phyloP scores from a whole-genome alignment of 2,797 vertebrate genomes.

The Petrocephalus sullivani region DNA sequence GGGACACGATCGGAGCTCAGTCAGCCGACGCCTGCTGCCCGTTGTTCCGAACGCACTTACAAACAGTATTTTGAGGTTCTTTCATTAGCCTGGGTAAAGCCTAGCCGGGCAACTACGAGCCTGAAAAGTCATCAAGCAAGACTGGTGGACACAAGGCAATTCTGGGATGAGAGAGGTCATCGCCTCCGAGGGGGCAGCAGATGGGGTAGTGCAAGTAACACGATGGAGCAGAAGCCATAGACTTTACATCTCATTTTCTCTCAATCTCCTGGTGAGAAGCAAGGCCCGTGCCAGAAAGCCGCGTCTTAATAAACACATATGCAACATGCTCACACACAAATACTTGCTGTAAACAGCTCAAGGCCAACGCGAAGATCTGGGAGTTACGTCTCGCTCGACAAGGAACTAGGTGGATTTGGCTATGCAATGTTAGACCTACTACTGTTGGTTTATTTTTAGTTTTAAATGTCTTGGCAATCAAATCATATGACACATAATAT shows the following conservation, averaged over 20 bases:
- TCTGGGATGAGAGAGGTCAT: not conserved
- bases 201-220: not conserved
- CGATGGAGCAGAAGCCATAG: not conserved
- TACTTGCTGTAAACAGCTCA: not conserved
- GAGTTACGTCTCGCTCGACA: not conserved
- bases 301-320: not conserved
- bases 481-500: not conserved
- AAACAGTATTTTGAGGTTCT: not conserved
- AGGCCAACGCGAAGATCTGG: not conserved
- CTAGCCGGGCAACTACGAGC: not conserved
- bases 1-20: not conserved
- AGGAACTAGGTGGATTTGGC: not conserved
- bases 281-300: not conserved
- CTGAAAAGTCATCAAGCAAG: not conserved
- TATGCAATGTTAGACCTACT: not conserved
- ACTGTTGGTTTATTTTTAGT: not conserved
- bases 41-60: not conserved
- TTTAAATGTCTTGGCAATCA: not conserved
- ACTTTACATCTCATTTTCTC: not conserved
- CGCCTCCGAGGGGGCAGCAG: not conserved
- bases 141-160: not conserved
- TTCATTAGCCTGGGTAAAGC: not conserved
- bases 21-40: not conserved
- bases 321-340: not conserved
- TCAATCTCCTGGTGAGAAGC: not conserved